Evolutionary conservation across 1,140 invertebrate species (phyloP).

Genomic region (Trachymyrmex cornetzi): DNA sequence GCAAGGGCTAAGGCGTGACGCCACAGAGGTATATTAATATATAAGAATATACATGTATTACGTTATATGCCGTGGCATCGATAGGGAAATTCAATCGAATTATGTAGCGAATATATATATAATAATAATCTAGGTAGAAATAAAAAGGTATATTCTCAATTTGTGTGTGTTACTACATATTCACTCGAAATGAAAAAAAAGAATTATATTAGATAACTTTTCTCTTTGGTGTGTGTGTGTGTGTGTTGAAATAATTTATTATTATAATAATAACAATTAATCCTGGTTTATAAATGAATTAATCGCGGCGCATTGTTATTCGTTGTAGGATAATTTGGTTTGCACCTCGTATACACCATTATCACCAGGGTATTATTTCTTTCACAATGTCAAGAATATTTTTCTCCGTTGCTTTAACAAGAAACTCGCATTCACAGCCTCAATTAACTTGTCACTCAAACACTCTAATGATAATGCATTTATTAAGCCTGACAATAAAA

Average conservation of each 20-base stretch:
- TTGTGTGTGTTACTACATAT: not conserved
- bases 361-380: conserved; percentile 8
- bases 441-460: conserved; percentile 31
- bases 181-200: not conserved
- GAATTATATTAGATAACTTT: not conserved
- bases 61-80: conserved; percentile 26
- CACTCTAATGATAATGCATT: not conserved
- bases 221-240: no score
- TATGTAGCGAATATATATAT: not conserved
- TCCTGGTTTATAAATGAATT: not conserved
- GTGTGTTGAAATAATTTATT: not conserved
- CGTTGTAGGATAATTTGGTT: not conserved
- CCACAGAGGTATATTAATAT: conserved; percentile 48
- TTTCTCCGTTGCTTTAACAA: not conserved
- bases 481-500: conserved; percentile 1
- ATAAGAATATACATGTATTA: conserved; percentile 50
- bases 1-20: conserved; percentile 47
- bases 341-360: not conserved
- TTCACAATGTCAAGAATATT: conserved; percentile 32
- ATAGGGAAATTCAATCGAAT: conserved; percentile 26
- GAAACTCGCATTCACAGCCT: conserved; percentile 29
- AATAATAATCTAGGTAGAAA: not conserved
- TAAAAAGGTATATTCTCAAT: not conserved
- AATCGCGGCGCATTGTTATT: conserved; percentile 10
- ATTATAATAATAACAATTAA: conserved; percentile 22